Percentiles rank a stretch among this genome's conserved stretches.
These are phyloP conservation scores for Menidia beryllina DNA, from an alignment of 2,113 vertebrate genomes.

Conservation along the genomic window DNA sequence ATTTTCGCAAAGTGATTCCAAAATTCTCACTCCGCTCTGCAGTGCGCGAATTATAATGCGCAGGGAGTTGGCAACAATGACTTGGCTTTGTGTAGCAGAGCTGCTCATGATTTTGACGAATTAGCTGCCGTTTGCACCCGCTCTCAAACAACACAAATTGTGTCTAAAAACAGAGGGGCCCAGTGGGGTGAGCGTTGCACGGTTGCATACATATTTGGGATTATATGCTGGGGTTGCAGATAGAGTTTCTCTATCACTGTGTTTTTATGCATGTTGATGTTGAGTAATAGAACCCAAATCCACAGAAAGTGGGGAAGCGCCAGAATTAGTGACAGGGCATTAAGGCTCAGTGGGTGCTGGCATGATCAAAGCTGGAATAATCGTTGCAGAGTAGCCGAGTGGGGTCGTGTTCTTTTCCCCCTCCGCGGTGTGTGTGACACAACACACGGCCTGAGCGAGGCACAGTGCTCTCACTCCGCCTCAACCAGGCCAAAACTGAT, in stretches of 20 bases:
- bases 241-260: constrained; percentile 32
- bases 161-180: constrained; percentile 21
- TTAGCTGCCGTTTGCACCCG: constrained; percentile 53
- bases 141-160: constrained; percentile 30
- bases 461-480: constrained; percentile 23
- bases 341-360: constrained; percentile 55
- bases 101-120: constrained; percentile 61
- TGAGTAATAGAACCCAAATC: constrained; percentile 48
- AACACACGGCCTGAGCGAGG: constrained; percentile 15
- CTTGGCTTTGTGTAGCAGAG: constrained; percentile 54
- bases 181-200: constrained; percentile 41
- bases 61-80: constrained; percentile 64
- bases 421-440: constrained; percentile 34
- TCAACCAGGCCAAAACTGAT: constrained; percentile 46
- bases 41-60: constrained; percentile 59
- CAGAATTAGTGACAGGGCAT: constrained; percentile 67
- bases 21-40: constrained; percentile 62
- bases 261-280: constrained; percentile 45
- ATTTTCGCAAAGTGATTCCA: constrained; percentile 62
- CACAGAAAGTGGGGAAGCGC: constrained; percentile 46
- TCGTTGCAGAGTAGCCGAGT: constrained; percentile 48
- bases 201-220: constrained; percentile 44
- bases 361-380: constrained; percentile 73
- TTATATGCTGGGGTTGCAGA: constrained; percentile 44
- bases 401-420: constrained; percentile 51